These are phyloP conservation scores for Allobates femoralis DNA, from an alignment of 2,797 vertebrate genomes.

Conservation along the genomic window DNA sequence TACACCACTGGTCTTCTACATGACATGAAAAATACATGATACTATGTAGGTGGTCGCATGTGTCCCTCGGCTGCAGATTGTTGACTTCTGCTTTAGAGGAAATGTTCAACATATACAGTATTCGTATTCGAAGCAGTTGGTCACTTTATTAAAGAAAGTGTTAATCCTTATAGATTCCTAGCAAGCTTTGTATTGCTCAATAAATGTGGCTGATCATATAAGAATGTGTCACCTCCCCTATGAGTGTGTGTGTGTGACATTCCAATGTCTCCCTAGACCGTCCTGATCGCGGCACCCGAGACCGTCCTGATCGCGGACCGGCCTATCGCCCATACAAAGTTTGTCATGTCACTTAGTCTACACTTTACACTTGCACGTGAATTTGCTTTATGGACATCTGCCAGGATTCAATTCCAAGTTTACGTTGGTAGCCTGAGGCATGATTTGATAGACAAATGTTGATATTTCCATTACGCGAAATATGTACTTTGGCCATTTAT, in stretches of 20 bases:
- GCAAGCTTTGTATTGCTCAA: background rate
- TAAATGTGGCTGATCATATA: background rate
- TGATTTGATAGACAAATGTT: conserved; percentile 21
- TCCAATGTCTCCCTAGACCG: background rate
- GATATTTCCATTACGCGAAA: conserved; percentile 10
- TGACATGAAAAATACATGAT: too few relatives aligned
- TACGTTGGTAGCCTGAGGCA: background rate
- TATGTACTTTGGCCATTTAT: background rate
- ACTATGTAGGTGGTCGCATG: too few relatives aligned
- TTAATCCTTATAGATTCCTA: background rate
- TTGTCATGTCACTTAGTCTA: background rate
- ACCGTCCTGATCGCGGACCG: background rate
- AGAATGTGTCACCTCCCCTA: conserved; percentile 10
- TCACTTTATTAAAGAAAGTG: conserved; percentile 10
- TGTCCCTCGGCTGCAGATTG: too few relatives aligned
- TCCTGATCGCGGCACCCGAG: background rate
- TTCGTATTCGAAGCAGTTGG: too few relatives aligned
- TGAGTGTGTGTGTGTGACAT: conserved; percentile 8
- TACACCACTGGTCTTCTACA: too few relatives aligned
- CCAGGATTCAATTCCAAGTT: conserved; percentile 1
- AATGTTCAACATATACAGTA: too few relatives aligned
- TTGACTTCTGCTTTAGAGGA: too few relatives aligned
- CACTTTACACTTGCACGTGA: conserved; percentile 4
- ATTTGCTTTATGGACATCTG: conserved; percentile 5
- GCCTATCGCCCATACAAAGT: background rate